Evolutionary conservation across 2,888 invertebrate species (phyloP), one percentile per base, ranked within the genome.

Genomic region (Sarcophaga subvicina): DNA sequence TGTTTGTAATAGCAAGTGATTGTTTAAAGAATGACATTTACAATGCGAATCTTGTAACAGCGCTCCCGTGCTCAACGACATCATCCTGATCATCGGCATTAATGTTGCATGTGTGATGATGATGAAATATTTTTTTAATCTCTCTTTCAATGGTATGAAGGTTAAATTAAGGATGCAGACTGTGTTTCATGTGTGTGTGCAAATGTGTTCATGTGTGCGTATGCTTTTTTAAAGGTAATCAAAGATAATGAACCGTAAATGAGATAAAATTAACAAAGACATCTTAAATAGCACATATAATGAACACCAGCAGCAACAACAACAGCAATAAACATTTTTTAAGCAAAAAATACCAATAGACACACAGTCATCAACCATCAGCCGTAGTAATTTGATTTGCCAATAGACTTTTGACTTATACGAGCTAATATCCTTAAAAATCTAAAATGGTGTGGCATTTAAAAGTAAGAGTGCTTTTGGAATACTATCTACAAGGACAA

Each of bases 211-310:
- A 20, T 59, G 62, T 47, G 47, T 60, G 60, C 17, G 8, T 62
- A n/a, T 70, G 63, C 54, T 3, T 54, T 54, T 71, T 64, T 66
- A 22, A 67, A 73, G 83, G 83, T 73, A 83, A 83, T 22, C 22
- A 22, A 22, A 22, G 22, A 22, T 22, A 22, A 22, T 22, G 22
- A 22, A 22, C 22, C 78, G 83, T 73, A 78, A 78, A 78, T 73
- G 78, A 78, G 78, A 83, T 78, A 83, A 73, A 78, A 83, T 83
- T 83, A 78, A 78, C 78, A 83, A 78, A 78, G 78, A 83, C 83
- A 78, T 73, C 78, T 78, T 83, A 83, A 83, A 83, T 83, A 72
- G 82, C 66, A 72, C 82, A 83, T 83, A 37, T 66, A 83, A 72
- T 77, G 71, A 72, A 83, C 72, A 78, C 72, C 45, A 81, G 70